A percentile compares a stretch with the other conserved stretches of the same genome.
Evolutionary conservation across 1,140 invertebrate genomes (phyloP).

Genomic region (Pachyrhynchus sulphureomaculatus): DNA sequence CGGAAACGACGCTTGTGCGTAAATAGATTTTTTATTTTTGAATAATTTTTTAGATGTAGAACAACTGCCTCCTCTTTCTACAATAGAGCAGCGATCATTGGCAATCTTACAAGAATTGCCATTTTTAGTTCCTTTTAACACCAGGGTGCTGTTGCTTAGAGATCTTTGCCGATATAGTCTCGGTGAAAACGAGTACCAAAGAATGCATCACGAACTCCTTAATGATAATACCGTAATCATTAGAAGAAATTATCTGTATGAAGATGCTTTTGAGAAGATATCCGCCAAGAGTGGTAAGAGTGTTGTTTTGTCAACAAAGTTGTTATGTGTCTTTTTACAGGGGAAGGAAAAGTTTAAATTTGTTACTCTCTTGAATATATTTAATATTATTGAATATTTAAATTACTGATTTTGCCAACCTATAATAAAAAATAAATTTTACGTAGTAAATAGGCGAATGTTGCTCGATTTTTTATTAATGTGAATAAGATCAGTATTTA

Average conservation of each 20-base stretch:
- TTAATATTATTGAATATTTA: too few relatives aligned
- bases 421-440: too few relatives aligned
- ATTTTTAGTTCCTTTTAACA: constrained; percentile 88
- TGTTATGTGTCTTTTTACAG: neutral
- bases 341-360: too few relatives aligned
- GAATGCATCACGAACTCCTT: constrained; percentile 43
- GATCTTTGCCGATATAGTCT: constrained; percentile 57
- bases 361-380: too few relatives aligned
- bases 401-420: too few relatives aligned
- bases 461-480: too few relatives aligned
- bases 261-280: constrained; percentile 95
- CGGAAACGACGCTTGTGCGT: too few relatives aligned
- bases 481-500: too few relatives aligned
- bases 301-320: neutral
- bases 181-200: constrained; percentile 39
- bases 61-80: constrained; percentile 81
- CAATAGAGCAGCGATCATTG: constrained; percentile 83
- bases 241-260: constrained; percentile 90
- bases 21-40: too few relatives aligned
- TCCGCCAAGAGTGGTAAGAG: constrained; percentile 80
- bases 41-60: constrained; percentile 51
- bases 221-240: constrained; percentile 62
- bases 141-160: constrained; percentile 84
- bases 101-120: constrained; percentile 90
- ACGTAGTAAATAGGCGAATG: too few relatives aligned